Evolutionary conservation across 2,888 invertebrate species (phyloP).

Genomic region (Ceramica pisi): DNA sequence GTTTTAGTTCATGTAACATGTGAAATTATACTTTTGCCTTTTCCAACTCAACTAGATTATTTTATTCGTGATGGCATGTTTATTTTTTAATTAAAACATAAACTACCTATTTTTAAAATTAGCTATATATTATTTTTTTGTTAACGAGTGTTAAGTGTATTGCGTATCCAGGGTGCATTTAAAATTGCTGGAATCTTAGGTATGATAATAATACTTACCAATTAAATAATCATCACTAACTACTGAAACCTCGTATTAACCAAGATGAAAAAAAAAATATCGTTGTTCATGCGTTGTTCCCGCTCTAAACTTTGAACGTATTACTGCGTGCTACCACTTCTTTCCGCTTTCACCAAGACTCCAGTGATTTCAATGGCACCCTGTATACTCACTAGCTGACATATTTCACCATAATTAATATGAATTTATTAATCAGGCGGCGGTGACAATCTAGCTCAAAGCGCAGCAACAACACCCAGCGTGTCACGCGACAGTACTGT

Average conservation of each 20-base stretch:
- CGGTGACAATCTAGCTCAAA: constrained; percentile 64
- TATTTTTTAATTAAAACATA: background rate
- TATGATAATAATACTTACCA: background rate
- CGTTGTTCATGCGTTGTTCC: background rate
- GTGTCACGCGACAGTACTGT: constrained; percentile 84
- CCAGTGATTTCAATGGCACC: background rate
- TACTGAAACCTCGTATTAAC: no score
- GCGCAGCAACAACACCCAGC: constrained; percentile 79
- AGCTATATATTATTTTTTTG: no score
- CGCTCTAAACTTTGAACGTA: background rate
- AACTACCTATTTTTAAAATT: no score
- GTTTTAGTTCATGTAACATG: background rate
- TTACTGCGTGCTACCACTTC: background rate
- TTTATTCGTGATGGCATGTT: constrained; percentile 10
- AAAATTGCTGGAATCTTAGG: background rate
- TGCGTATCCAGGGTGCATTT: background rate
- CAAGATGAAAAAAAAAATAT: background rate
- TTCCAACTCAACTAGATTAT: background rate
- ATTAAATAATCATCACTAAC: background rate
- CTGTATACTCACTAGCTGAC: no score
- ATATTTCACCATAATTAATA: background rate
- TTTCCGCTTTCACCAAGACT: background rate
- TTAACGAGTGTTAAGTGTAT: no score
- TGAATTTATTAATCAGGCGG: constrained; percentile 39
- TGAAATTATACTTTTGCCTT: background rate